phyloP scores from a whole-genome alignment of 2,113 vertebrate species.

The Tetrao urogallus region DNA sequence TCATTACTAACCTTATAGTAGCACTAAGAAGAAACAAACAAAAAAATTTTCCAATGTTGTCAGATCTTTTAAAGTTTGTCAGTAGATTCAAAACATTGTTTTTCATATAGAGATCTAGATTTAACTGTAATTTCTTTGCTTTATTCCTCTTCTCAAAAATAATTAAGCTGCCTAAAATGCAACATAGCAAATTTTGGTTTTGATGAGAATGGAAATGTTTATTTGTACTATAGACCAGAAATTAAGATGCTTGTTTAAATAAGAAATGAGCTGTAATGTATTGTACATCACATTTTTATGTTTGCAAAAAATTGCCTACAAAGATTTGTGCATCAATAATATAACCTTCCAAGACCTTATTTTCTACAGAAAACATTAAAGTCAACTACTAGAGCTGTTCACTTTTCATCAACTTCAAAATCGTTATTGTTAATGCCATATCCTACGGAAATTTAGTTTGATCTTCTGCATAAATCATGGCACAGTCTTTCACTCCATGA shows the following conservation, averaged over 20 bases:
- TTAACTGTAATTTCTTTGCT: not conserved
- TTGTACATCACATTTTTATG: not conserved
- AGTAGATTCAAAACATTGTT: not conserved
- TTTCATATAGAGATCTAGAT: not conserved
- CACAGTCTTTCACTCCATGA: not conserved
- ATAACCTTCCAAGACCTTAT: not conserved
- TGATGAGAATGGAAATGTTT: not conserved
- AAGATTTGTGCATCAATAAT: not conserved
- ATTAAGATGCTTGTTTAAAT: not conserved
- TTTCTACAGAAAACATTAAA: not conserved
- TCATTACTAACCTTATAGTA: not conserved
- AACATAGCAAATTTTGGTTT: not conserved
- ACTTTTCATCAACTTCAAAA: not conserved
- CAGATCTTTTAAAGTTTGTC: not conserved
- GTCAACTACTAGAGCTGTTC: not conserved
- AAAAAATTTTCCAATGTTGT: not conserved
- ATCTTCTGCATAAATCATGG: not conserved
- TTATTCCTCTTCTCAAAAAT: not conserved
- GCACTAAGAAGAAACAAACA: not conserved
- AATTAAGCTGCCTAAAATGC: not conserved
- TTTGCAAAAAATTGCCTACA: not conserved
- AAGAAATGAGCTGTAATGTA: not conserved
- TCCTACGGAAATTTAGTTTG: not conserved
- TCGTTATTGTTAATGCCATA: not conserved
- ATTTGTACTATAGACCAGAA: not conserved